Evolutionary conservation across 2,888 invertebrate genomes (phyloP).

Genomic region (Tenodera sinensis): DNA sequence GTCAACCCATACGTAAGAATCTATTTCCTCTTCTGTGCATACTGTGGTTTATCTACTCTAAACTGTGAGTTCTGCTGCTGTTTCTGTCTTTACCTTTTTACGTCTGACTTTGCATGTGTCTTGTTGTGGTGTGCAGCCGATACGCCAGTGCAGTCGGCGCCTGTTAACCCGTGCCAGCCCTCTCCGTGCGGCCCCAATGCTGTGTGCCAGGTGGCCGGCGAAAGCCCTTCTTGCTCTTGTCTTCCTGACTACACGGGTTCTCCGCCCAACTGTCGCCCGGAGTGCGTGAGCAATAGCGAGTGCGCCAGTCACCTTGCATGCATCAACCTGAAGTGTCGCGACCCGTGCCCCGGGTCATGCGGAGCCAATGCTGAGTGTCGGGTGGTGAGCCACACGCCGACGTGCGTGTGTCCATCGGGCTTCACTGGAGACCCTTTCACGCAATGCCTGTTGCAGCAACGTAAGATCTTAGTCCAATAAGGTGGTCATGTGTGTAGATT

Average conservation of each 20-base stretch:
- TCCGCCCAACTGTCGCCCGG: constrained; percentile 49
- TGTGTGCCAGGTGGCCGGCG: constrained; percentile 55
- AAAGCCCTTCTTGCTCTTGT: constrained; percentile 54
- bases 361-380: constrained; percentile 41
- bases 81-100: constrained; percentile 37
- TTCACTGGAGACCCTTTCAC: constrained; percentile 44
- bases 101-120: not conserved
- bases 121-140: not conserved
- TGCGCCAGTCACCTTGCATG: constrained; percentile 46
- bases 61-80: not conserved
- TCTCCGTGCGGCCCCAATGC: constrained; percentile 67
- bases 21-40: constrained; percentile 46
- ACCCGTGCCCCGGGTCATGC: constrained; percentile 64
- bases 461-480: constrained; percentile 14
- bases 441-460: constrained; percentile 37
- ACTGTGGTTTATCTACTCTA: too few species aligned
- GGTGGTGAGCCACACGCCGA: constrained; percentile 42
- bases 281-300: constrained; percentile 47
- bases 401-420: constrained; percentile 43
- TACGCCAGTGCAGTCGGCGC: constrained; percentile 37
- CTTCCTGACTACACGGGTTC: constrained; percentile 45
- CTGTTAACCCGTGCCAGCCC: constrained; percentile 60
- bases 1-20: constrained; percentile 59
- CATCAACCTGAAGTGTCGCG: constrained; percentile 44
- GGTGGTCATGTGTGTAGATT: not conserved